phyloP scores from a whole-genome alignment of 2,113 vertebrate genomes.

The Caranx ignobilis region DNA sequence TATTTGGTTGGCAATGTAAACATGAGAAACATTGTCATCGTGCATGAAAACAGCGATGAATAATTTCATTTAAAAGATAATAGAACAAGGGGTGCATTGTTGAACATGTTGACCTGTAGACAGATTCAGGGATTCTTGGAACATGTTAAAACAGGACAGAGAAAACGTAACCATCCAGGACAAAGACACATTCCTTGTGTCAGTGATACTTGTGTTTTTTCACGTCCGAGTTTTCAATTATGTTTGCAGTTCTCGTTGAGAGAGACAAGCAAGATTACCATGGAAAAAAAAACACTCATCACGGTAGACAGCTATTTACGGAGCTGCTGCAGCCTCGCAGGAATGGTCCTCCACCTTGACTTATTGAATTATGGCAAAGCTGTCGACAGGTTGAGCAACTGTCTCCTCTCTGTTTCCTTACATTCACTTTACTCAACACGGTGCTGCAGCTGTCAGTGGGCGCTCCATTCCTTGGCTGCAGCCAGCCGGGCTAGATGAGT shows the following conservation, averaged over 20 bases:
- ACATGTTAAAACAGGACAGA: constrained; percentile 81
- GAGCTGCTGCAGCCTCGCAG: constrained; percentile 65
- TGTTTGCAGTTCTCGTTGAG: constrained; percentile 77
- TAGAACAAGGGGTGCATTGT: constrained; percentile 71
- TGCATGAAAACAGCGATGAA: constrained; percentile 52
- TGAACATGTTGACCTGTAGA: constrained; percentile 69
- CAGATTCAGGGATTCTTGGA: constrained; percentile 75
- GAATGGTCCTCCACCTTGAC: constrained; percentile 80
- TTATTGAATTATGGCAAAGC: constrained; percentile 81
- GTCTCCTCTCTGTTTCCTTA: constrained; percentile 75
- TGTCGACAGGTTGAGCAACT: constrained; percentile 82
- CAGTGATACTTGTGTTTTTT: constrained; percentile 76
- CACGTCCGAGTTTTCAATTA: constrained; percentile 79
- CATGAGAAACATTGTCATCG: constrained; percentile 51
- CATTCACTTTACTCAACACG: constrained; percentile 74
- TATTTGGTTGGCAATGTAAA: constrained; percentile 58
- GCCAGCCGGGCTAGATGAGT: constrained; percentile 65
- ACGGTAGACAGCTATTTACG: constrained; percentile 77
- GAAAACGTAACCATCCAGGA: constrained; percentile 63
- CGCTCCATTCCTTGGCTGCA: constrained; percentile 67
- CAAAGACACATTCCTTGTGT: constrained; percentile 81
- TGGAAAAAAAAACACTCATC: constrained; percentile 63
- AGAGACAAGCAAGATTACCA: constrained; percentile 77
- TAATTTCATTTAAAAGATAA: constrained; percentile 70
- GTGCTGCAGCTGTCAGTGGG: constrained; percentile 75